These are phyloP conservation scores for Stichodactyla mertensii DNA, from an alignment of 64 coral and sea anemone genomes.

Conservation along the genomic window DNA sequence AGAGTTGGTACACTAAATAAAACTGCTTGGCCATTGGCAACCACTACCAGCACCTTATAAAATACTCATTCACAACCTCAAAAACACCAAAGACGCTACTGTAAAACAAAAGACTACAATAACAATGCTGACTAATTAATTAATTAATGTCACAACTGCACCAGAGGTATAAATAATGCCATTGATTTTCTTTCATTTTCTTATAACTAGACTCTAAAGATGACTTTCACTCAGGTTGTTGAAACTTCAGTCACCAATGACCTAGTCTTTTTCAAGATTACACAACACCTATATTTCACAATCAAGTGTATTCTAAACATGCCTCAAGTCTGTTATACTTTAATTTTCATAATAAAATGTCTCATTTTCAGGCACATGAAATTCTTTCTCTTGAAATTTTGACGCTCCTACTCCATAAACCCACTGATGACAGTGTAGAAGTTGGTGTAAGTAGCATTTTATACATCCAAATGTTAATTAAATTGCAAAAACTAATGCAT, in stretches of 20 bases:
- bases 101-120: no score
- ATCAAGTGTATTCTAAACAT: background rate
- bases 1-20: no score
- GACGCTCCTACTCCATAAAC: conserved; percentile 85
- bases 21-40: no score
- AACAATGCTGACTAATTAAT: no score
- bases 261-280: background rate
- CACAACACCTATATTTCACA: background rate
- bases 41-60: no score
- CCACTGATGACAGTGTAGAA: conserved; percentile 98
- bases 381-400: conserved; percentile 86
- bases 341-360: background rate
- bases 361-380: conserved; percentile 84
- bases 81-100: no score
- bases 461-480: background rate
- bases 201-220: background rate
- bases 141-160: no score
- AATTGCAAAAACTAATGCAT: background rate
- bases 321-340: background rate
- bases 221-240: no score
- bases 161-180: no score
- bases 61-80: no score
- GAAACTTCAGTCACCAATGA: background rate
- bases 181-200: background rate
- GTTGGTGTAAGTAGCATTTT: conserved; percentile 66